Evolutionary conservation across 2,113 vertebrate species (phyloP).

Genomic region (Thryonomys swinderianus): DNA sequence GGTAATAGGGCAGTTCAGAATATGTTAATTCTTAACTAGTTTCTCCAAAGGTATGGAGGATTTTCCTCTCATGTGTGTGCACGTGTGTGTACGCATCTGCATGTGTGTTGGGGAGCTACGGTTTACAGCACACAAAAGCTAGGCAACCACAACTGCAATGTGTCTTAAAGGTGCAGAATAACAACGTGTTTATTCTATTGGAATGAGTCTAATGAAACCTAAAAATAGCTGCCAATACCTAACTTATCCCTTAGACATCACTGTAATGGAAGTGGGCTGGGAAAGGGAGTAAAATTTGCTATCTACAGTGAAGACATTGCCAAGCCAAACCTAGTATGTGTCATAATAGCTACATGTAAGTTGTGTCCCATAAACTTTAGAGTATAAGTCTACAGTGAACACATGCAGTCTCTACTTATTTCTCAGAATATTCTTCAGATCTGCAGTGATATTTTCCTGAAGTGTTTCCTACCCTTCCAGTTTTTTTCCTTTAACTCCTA

Average conservation of each 20-base stretch:
- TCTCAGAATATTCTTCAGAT: background rate
- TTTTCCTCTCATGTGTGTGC: background rate
- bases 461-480: background rate
- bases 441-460: background rate
- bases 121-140: background rate
- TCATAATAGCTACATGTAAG: background rate
- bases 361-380: background rate
- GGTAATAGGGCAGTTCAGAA: background rate
- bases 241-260: background rate
- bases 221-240: background rate
- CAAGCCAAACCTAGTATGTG: background rate
- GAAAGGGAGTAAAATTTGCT: background rate
- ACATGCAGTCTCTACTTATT: background rate
- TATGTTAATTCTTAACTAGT: background rate
- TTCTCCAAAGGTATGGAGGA: background rate
- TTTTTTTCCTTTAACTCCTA: background rate
- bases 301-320: background rate
- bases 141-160: background rate
- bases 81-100: background rate
- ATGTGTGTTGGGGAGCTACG: rapidly evolving
- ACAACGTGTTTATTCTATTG: background rate
- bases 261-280: background rate
- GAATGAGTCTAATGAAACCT: background rate
- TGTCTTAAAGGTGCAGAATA: background rate
- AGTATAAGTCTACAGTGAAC: background rate